These are phyloP conservation scores for Eutolmus rufibarbis DNA, from an alignment of 2,888 invertebrate species.

Conservation along the genomic window DNA sequence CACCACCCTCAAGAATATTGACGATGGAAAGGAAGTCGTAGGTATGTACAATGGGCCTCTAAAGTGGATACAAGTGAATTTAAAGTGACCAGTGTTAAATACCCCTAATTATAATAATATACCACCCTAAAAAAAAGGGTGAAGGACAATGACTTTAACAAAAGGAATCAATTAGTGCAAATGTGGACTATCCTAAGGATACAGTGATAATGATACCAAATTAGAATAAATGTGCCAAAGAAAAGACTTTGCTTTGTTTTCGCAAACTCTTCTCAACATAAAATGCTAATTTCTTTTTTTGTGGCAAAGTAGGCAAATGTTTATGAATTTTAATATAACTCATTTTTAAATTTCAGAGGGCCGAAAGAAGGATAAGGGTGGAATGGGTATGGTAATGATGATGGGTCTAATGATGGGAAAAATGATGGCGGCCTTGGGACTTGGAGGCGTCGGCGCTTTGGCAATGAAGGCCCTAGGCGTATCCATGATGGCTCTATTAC, in stretches of 20 bases:
- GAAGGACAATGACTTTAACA: background rate
- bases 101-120: background rate
- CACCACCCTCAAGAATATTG: slow-evolving; percentile 52
- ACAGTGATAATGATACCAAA: background rate
- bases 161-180: background rate
- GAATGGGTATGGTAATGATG: slow-evolving; percentile 67
- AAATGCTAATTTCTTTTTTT: background rate
- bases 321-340: background rate
- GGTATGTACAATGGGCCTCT: slow-evolving; percentile 36
- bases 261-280: background rate
- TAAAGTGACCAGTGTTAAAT: background rate
- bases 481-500: slow-evolving; percentile 76
- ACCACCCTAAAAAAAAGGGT: background rate
- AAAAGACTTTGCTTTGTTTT: background rate
- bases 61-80: background rate
- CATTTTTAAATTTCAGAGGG: slow-evolving; percentile 64
- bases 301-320: background rate
- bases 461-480: slow-evolving; percentile 80
- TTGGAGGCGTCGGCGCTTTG: slow-evolving; percentile 77
- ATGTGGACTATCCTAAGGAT: background rate
- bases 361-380: slow-evolving; percentile 69
- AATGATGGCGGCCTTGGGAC: slow-evolving; percentile 76
- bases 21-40: slow-evolving; percentile 45
- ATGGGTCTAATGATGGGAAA: slow-evolving; percentile 80
- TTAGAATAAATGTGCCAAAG: background rate